Conservation (phyloP, 2,113 vertebrate species). For the Turnix velox region DNA sequence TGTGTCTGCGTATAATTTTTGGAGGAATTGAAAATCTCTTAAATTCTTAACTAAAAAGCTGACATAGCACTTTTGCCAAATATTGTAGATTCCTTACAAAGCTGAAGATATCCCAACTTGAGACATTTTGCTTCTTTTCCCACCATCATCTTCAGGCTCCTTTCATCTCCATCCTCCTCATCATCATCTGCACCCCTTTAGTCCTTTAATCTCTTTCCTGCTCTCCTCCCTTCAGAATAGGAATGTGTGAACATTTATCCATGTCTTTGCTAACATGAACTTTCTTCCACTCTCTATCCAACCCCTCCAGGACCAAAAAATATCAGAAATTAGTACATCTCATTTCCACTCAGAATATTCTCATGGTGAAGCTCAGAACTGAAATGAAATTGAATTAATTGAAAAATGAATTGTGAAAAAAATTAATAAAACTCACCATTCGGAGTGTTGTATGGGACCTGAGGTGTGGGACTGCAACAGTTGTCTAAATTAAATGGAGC, state of each 20-base stretch:
- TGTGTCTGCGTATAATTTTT: not conserved
- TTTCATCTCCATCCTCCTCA: conserved; percentile 8
- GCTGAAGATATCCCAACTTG: not conserved
- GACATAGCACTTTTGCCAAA: not conserved
- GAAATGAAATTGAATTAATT: no score
- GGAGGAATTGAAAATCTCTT: not conserved
- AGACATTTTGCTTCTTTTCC: not conserved
- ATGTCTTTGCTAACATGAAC: not conserved
- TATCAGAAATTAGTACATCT: not conserved
- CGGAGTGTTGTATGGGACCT: not conserved
- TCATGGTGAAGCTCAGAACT: not conserved
- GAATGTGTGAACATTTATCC: conserved; percentile 33
- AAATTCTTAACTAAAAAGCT: not conserved
- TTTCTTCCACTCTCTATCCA: not conserved
- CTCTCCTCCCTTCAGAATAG: not conserved
- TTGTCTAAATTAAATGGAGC: not conserved
- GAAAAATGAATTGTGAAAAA: not conserved
- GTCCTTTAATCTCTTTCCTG: conserved; percentile 45
- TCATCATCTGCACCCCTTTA: not conserved
- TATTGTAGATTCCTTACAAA: not conserved
- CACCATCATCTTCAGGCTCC: not conserved
- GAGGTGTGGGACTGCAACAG: not conserved
- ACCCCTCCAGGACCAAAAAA: not conserved
- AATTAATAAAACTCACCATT: not conserved
- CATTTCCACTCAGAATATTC: not conserved